Conservation (phyloP, 2,797 vertebrate genomes). For the Emys orbicularis region DNA sequence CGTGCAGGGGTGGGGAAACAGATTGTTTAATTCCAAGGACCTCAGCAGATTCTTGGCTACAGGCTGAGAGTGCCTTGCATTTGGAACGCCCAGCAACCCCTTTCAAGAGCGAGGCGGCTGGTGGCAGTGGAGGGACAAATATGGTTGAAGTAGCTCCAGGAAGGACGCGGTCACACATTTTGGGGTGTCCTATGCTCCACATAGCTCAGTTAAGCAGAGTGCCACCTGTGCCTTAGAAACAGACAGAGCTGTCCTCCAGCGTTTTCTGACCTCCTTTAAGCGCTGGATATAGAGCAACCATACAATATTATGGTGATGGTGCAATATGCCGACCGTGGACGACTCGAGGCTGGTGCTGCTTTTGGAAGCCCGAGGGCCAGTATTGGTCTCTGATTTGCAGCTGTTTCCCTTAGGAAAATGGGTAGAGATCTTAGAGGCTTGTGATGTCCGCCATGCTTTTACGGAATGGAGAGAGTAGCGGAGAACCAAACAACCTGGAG, state of each 20-base stretch:
- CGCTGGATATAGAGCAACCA: neutral
- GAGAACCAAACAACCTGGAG: neutral
- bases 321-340: neutral
- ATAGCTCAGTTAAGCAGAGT: neutral
- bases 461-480: neutral
- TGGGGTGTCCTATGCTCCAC: fast-evolving
- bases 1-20: fast-evolving
- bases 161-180: neutral
- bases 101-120: fast-evolving
- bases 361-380: neutral
- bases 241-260: neutral
- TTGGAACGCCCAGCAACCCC: neutral
- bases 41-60: neutral
- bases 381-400: neutral
- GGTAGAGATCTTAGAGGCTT: neutral
- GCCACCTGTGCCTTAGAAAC: neutral
- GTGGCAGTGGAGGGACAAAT: neutral
- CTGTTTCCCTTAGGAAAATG: neutral
- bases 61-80: fast-evolving
- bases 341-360: neutral
- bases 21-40: neutral
- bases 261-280: neutral
- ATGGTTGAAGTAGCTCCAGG: neutral
- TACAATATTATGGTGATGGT: neutral
- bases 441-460: neutral